A percentile compares a stretch with the other conserved stretches of the same genome.
phyloP scores from a whole-genome alignment of 2,113 vertebrate species.

The Lepidothrix coronata region DNA sequence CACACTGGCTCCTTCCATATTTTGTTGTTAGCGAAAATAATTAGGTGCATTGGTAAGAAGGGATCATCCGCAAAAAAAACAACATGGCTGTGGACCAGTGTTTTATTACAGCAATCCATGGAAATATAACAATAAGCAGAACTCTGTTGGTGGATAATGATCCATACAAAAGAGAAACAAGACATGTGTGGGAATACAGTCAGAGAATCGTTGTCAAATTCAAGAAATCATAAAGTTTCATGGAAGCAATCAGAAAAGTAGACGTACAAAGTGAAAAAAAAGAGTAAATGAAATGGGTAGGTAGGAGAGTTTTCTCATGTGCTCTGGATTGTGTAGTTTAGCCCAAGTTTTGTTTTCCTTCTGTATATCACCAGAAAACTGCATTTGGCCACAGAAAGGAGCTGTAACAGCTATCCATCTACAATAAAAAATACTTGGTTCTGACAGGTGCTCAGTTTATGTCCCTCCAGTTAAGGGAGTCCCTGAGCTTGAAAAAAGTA shows the following conservation, averaged over 20 bases:
- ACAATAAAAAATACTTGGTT: background rate
- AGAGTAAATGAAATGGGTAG: fast-evolving
- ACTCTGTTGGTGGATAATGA: background rate
- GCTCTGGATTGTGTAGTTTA: background rate
- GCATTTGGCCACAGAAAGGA: background rate
- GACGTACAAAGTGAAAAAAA: background rate
- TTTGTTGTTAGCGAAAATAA: background rate
- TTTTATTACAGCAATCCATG: background rate
- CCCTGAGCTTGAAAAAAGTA: background rate
- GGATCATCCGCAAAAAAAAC: background rate
- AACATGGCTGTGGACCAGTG: background rate
- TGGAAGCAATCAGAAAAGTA: background rate
- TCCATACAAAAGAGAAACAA: background rate
- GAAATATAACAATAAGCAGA: background rate
- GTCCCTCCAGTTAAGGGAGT: background rate
- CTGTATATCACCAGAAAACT: background rate
- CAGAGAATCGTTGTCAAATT: background rate
- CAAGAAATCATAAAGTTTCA: background rate
- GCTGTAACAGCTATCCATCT: background rate
- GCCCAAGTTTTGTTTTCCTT: background rate
- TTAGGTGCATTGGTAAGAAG: background rate
- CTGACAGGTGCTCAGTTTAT: background rate
- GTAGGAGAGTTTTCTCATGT: background rate
- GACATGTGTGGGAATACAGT: background rate
- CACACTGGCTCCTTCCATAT: background rate